Conservation (phyloP, 2,113 vertebrate genomes). For the Psilopogon haemacephalus region DNA sequence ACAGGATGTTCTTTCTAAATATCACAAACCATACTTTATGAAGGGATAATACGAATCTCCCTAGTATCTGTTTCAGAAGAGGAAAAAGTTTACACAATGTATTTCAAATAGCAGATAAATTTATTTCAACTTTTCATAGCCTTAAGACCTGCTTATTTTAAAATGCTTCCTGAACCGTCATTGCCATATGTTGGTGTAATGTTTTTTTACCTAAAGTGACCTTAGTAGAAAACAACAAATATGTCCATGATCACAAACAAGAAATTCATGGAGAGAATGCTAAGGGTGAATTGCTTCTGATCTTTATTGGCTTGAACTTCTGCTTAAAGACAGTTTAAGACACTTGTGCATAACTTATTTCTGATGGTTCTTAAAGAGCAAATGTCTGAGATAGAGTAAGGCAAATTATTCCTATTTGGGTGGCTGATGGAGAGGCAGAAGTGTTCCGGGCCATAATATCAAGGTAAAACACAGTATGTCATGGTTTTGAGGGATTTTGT, state of each 20-base stretch:
- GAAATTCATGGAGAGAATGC: neutral
- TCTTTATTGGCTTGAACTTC: neutral
- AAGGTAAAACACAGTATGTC: neutral
- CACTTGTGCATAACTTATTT: neutral
- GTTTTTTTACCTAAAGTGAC: neutral
- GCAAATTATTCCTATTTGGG: neutral
- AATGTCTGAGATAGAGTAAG: neutral
- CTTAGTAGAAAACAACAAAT: conserved; percentile 9
- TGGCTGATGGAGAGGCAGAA: neutral
- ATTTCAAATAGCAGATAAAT: neutral
- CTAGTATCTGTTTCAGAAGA: neutral
- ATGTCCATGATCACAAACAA: neutral
- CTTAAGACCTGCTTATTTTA: neutral
- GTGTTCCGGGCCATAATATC: neutral
- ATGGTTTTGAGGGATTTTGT: neutral
- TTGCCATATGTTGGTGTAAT: neutral
- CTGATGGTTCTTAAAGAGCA: neutral
- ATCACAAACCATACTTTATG: neutral
- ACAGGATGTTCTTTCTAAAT: neutral
- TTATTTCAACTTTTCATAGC: conserved; percentile 7
- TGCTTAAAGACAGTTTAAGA: neutral
- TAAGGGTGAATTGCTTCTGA: neutral
- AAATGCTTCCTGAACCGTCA: neutral
- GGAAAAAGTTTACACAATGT: neutral
- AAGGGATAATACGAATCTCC: neutral